Conservation (phyloP, 1,140 invertebrate genomes). For the Carposina sasakii region DNA sequence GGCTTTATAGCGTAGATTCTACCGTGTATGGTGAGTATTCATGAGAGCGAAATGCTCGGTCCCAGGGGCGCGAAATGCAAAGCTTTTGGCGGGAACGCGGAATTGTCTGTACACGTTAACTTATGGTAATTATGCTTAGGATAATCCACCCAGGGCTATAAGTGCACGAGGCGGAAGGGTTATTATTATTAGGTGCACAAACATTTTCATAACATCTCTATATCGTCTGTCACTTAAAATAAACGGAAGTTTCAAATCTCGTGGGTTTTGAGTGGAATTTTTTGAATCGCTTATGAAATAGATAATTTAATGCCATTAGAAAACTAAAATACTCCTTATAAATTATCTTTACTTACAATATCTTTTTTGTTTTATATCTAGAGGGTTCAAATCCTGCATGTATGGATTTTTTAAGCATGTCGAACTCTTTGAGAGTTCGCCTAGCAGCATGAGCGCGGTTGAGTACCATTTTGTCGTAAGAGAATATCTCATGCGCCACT, state of each 20-base stretch:
- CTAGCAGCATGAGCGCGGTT: constrained; percentile 23
- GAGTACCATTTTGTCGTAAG: constrained; percentile 25
- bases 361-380: constrained; percentile 10
- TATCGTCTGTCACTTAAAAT: too few relatives aligned
- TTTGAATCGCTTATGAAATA: too few relatives aligned
- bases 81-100: constrained; percentile 37
- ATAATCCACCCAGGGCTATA: constrained; percentile 42
- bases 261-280: too few relatives aligned
- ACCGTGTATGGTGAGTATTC: constrained; percentile 64
- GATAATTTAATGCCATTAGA: too few relatives aligned
- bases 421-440: constrained; percentile 25
- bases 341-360: too few relatives aligned
- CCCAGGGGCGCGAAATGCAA: constrained; percentile 40
- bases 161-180: too few relatives aligned
- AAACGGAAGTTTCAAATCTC: too few relatives aligned
- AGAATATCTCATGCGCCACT: constrained; percentile 23
- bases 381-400: constrained; percentile 28
- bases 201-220: too few relatives aligned
- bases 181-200: too few relatives aligned
- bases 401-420: constrained; percentile 27
- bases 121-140: constrained; percentile 61
- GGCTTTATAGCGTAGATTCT: constrained; percentile 36
- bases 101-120: constrained; percentile 42
- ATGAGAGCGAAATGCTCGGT: constrained; percentile 63
- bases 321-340: too few relatives aligned